phyloP scores from a whole-genome alignment of 2,888 invertebrate species.

The Blastobasis adustella region DNA sequence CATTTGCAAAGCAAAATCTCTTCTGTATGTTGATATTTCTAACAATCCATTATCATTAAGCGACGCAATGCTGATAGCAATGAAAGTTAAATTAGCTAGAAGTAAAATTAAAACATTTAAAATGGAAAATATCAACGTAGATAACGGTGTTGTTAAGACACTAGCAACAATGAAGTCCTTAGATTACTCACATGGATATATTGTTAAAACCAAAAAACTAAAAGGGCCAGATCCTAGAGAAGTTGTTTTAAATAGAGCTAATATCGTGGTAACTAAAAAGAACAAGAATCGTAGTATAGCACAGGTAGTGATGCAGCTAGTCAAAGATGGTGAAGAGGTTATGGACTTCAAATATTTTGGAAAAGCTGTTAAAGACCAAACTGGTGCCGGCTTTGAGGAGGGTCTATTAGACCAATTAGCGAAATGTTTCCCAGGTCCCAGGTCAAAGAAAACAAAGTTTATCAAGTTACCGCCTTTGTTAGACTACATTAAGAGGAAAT shows the following conservation, averaged over 20 bases:
- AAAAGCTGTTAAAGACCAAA: slow-evolving; percentile 11
- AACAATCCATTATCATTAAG: slow-evolving; percentile 21
- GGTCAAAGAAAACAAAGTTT: slow-evolving; percentile 20
- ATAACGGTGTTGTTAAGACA: slow-evolving; percentile 11
- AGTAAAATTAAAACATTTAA: slow-evolving; percentile 24
- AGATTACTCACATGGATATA: too few relatives aligned
- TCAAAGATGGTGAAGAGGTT: slow-evolving; percentile 17
- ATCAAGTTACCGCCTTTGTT: slow-evolving; percentile 22
- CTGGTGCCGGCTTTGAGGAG: slow-evolving; percentile 15
- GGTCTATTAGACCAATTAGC: slow-evolving; percentile 24
- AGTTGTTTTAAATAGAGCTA: slow-evolving; percentile 23
- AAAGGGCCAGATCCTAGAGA: slow-evolving; percentile 21
- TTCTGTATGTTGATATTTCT: slow-evolving; percentile 23
- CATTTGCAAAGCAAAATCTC: slow-evolving; percentile 14
- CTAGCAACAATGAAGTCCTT: slow-evolving; percentile 13
- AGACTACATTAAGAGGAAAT: slow-evolving; percentile 36
- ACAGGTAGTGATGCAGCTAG: slow-evolving; percentile 17
- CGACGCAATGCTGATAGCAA: slow-evolving; percentile 21
- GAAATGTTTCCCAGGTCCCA: slow-evolving; percentile 28
- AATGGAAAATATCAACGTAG: slow-evolving; percentile 24
- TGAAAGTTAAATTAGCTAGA: slow-evolving; percentile 11
- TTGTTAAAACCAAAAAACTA: neutral
- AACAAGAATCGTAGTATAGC: slow-evolving; percentile 24
- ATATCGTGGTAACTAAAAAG: slow-evolving; percentile 18
- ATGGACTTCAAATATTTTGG: slow-evolving; percentile 21